phyloP scores from a whole-genome alignment of 2,888 invertebrate genomes.

The Blera fallax region DNA sequence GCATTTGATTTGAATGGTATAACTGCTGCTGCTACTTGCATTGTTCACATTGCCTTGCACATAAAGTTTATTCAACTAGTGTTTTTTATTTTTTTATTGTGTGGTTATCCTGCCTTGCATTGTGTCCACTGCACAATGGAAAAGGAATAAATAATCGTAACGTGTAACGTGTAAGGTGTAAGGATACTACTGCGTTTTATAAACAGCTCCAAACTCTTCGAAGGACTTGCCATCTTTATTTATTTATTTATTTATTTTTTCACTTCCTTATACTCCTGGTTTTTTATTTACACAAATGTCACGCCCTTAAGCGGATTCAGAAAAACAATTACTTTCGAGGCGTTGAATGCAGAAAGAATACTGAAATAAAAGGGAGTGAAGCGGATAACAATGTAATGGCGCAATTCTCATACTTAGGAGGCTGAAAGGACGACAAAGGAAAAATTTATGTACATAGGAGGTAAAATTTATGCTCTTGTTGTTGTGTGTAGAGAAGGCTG shows the following conservation, averaged over 20 bases:
- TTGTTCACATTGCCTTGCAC: conserved; percentile 2
- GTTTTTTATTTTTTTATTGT: neutral
- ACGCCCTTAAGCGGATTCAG: conserved; percentile 50
- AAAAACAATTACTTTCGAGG: conserved; percentile 53
- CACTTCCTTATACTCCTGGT: neutral
- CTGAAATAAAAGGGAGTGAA: neutral
- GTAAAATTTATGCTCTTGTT: conserved; percentile 9
- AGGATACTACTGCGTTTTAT: neutral
- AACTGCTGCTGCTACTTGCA: neutral
- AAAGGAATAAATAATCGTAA: neutral
- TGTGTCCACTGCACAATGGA: neutral
- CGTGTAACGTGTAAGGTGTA: neutral
- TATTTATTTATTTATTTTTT: neutral
- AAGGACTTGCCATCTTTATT: conserved; percentile 6
- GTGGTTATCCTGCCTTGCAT: neutral
- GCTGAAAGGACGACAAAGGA: neutral
- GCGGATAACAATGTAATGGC: conserved; percentile 28
- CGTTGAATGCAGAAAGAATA: neutral
- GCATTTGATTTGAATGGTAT: conserved; percentile 11
- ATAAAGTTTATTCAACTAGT: conserved; percentile 5
- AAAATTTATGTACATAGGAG: neutral
- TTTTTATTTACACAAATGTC: conserved; percentile 25
- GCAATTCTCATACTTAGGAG: conserved; percentile 4
- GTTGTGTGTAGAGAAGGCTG: neutral
- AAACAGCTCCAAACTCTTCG: neutral